Evolutionary conservation across 2,113 vertebrate genomes (phyloP).

Genomic region (Epinephelus cyanopodus): DNA sequence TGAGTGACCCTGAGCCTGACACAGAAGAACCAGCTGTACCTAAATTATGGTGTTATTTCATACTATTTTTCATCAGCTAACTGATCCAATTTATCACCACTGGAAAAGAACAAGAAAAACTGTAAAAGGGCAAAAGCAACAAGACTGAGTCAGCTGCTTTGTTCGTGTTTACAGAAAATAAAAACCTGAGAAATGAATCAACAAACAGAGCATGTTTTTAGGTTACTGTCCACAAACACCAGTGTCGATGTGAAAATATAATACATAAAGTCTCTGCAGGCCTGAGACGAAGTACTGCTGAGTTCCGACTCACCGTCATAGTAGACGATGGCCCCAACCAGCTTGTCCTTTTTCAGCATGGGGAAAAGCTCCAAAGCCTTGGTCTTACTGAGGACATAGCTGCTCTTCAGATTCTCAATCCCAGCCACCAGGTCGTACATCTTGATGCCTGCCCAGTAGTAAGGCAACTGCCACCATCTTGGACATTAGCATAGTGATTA

Average conservation of each 20-base stretch:
- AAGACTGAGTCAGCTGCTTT: slow-evolving; percentile 31
- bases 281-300: not conserved
- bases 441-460: slow-evolving; percentile 98
- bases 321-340: slow-evolving; percentile 97
- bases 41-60: not conserved
- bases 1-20: too few relatives aligned
- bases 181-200: slow-evolving; percentile 8
- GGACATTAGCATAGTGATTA: not conserved
- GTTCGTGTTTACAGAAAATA: slow-evolving; percentile 49
- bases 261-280: not conserved
- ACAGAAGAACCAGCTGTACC: too few relatives aligned
- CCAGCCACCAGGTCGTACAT: slow-evolving; percentile 97
- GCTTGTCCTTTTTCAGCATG: slow-evolving; percentile 94
- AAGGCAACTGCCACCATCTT: slow-evolving; percentile 99
- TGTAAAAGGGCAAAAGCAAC: slow-evolving; percentile 12
- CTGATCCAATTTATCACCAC: not conserved
- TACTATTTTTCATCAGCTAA: not conserved
- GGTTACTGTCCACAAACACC: slow-evolving; percentile 17
- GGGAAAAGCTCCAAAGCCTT: slow-evolving; percentile 95
- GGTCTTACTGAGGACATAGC: slow-evolving; percentile 94
- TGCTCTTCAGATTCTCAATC: slow-evolving; percentile 93
- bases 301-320: slow-evolving; percentile 90
- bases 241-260: not conserved
- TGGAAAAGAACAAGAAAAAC: not conserved
- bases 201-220: not conserved